Evolutionary conservation across 37 sponge, comb jelly and placozoan genomes (phyloP).

Genomic region (Theonella swinhoei): DNA sequence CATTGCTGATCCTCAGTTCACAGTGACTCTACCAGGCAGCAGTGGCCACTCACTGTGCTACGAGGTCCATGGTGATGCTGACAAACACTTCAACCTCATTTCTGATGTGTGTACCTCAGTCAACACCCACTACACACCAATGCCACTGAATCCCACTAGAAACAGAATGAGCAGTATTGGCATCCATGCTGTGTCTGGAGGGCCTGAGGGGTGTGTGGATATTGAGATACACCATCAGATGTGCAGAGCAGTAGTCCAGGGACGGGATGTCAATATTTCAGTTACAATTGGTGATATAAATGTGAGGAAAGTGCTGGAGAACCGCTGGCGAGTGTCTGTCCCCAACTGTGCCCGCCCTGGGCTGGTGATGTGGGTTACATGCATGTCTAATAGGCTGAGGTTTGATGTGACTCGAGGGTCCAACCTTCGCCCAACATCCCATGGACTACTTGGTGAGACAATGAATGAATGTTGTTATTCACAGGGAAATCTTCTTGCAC

Average conservation of each 20-base stretch:
- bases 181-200: constrained; percentile 34
- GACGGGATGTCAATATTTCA: background rate
- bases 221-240: background rate
- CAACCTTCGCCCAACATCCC: constrained; percentile 71
- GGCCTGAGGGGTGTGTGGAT: background rate
- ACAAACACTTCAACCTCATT: constrained; percentile 52
- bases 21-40: constrained; percentile 25
- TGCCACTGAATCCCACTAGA: background rate
- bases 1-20: constrained; percentile 61
- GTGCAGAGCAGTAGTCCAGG: background rate
- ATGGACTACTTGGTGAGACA: constrained; percentile 81
- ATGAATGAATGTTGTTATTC: no score
- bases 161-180: constrained; percentile 63
- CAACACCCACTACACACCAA: constrained; percentile 50
- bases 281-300: constrained; percentile 10
- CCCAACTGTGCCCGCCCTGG: constrained; percentile 69
- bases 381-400: constrained; percentile 53
- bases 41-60: constrained; percentile 47
- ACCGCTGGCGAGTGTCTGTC: constrained; percentile 49
- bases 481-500: background rate
- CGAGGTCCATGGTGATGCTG: constrained; percentile 58
- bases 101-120: constrained; percentile 65
- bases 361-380: constrained; percentile 77
- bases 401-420: constrained; percentile 62
- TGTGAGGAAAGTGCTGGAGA: background rate